A percentile compares a stretch with the other conserved stretches of the same genome.
Evolutionary conservation across 1,140 invertebrate genomes (phyloP).

Genomic region (Copidosoma floridanum): DNA sequence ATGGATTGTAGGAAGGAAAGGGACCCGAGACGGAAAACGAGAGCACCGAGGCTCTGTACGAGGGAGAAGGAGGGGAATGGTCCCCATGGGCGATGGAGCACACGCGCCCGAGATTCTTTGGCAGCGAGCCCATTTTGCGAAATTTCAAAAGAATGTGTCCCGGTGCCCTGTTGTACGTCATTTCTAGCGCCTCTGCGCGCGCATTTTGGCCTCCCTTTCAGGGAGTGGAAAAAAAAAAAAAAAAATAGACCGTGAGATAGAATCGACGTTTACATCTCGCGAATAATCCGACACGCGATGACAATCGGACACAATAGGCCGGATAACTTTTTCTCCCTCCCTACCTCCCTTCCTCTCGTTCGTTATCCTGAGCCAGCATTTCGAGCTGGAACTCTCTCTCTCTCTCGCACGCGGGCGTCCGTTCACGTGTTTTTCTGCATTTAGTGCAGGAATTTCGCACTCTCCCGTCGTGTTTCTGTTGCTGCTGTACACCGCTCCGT

Average conservation of each 20-base stretch:
- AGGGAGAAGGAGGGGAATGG: background rate
- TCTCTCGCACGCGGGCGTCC: no score
- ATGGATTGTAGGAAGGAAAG: no score
- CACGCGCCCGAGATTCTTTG: conserved; percentile 8
- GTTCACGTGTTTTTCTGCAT: no score
- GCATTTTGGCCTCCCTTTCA: background rate
- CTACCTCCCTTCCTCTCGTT: background rate
- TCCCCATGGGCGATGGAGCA: no score
- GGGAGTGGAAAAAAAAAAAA: background rate
- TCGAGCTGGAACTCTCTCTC: conserved; percentile 3
- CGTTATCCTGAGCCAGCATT: background rate
- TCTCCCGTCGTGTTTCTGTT: no score
- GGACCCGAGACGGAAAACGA: no score
- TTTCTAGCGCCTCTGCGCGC: background rate
- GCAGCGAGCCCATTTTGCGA: conserved; percentile 17
- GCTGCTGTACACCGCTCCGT: no score
- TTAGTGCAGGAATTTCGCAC: no score
- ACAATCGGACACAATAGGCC: conserved; percentile 17
- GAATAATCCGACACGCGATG: conserved; percentile 12
- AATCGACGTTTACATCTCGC: conserved; percentile 13
- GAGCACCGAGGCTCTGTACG: no score
- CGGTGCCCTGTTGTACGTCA: conserved; percentile 15
- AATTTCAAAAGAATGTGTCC: conserved; percentile 23
- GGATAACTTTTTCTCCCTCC: conserved; percentile 5
- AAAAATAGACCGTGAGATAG: background rate